Conservation (phyloP, 2,113 vertebrate species). For the Anas platyrhynchos region DNA sequence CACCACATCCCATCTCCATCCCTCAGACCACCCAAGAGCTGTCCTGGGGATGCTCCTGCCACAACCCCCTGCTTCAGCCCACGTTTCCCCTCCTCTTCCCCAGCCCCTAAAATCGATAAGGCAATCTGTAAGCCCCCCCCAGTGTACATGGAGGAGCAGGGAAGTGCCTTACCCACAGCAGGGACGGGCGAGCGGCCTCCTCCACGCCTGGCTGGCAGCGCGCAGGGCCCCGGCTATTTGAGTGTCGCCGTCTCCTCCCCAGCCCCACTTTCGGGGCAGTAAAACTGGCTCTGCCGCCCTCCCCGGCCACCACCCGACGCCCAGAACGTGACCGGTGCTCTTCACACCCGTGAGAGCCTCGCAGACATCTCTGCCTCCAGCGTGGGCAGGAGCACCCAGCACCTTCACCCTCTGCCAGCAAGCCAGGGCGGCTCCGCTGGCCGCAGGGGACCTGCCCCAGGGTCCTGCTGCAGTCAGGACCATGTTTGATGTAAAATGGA, state of each 20-base stretch:
- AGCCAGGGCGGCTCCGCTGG: neutral
- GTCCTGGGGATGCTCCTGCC: neutral
- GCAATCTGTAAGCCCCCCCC: neutral
- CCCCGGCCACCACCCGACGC: neutral
- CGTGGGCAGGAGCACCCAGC: neutral
- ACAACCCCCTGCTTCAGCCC: neutral
- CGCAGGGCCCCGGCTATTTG: neutral
- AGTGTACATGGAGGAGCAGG: neutral
- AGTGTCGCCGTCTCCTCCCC: constrained; percentile 31
- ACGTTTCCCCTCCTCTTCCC: neutral
- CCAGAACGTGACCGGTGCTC: neutral
- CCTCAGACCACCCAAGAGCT: rapidly evolving
- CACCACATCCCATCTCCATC: rapidly evolving
- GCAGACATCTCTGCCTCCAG: neutral
- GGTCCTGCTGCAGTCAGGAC: neutral
- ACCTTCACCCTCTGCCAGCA: neutral
- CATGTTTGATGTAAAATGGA: neutral
- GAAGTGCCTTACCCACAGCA: neutral
- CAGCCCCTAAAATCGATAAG: neutral
- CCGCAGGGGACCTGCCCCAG: neutral
- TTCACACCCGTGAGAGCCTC: neutral
- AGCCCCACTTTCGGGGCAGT: constrained; percentile 26
- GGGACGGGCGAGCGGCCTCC: neutral
- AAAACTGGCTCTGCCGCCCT: constrained; percentile 35
- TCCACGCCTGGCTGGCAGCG: neutral